Conservation (phyloP, 2,113 vertebrate species). For the Syngnathus typhle region DNA sequence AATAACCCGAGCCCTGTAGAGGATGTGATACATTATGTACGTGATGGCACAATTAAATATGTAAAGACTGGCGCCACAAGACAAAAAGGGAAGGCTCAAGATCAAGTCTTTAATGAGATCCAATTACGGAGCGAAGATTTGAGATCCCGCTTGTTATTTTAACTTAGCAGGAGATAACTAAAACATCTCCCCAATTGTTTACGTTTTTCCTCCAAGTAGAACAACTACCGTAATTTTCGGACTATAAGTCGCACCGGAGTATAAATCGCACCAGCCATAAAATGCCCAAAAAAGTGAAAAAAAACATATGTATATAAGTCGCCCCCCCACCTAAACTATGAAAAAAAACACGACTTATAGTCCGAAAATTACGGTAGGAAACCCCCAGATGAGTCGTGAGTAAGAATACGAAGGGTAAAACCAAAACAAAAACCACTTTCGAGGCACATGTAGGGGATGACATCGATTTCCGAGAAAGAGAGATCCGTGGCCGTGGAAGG, state of each 20-base stretch:
- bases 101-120: conserved; percentile 38
- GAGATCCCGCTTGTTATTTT: conserved; percentile 25
- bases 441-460: conserved; percentile 38
- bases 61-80: conserved; percentile 10
- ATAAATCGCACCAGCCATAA: too few species aligned
- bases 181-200: conserved; percentile 37
- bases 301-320: too few species aligned
- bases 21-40: conserved; percentile 61
- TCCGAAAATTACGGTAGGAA: too few species aligned
- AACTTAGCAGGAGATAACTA: conserved; percentile 29
- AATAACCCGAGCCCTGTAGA: conserved; percentile 53
- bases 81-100: conserved; percentile 16
- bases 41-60: conserved; percentile 29
- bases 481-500: conserved; percentile 42
- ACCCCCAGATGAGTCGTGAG: conserved; percentile 8
- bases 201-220: not conserved
- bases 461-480: conserved; percentile 44
- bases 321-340: too few species aligned
- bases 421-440: conserved; percentile 45
- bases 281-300: too few species aligned
- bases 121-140: conserved; percentile 20
- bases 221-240: too few species aligned
- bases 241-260: too few species aligned
- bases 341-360: too few species aligned
- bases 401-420: conserved; percentile 47